Percentiles rank a stretch among this genome's conserved stretches.
Evolutionary conservation across 2,888 invertebrate species (phyloP).

Genomic region (Apantesis nais): DNA sequence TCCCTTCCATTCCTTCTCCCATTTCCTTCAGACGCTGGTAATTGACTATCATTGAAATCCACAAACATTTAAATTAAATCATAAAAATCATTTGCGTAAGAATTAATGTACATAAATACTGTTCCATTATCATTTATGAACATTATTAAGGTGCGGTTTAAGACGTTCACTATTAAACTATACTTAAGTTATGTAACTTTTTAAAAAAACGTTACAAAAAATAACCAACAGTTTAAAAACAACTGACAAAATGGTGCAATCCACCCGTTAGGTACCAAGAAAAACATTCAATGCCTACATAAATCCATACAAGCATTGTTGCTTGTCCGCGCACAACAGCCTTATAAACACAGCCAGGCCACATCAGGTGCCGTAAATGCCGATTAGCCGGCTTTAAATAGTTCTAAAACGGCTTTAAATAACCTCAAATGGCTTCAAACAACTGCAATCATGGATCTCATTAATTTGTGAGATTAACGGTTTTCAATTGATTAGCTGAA

Average conservation of each 20-base stretch:
- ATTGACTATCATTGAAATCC: no score
- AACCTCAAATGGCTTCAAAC: constrained; percentile 52
- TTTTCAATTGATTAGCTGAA: constrained; percentile 37
- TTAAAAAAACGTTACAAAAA: not conserved
- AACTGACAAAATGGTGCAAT: constrained; percentile 33
- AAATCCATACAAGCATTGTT: constrained; percentile 67
- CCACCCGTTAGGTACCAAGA: constrained; percentile 59
- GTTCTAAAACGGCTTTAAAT: constrained; percentile 56
- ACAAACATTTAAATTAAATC: no score
- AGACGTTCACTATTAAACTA: no score
- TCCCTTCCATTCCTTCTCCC: no score
- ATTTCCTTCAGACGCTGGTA: no score
- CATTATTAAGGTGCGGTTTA: no score
- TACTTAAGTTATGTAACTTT: not conserved
- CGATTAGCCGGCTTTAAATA: constrained; percentile 51
- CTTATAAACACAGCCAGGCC: constrained; percentile 63
- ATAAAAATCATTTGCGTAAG: no score
- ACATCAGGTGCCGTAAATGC: constrained; percentile 63
- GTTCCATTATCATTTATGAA: no score
- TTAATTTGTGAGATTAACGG: constrained; percentile 57
- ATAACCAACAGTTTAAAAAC: constrained; percentile 7
- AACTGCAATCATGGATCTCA: constrained; percentile 54
- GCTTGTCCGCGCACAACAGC: constrained; percentile 53
- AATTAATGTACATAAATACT: no score
- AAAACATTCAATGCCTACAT: constrained; percentile 70